Conservation (phyloP, 2,797 vertebrate species). For the Numenius phaeopus region DNA sequence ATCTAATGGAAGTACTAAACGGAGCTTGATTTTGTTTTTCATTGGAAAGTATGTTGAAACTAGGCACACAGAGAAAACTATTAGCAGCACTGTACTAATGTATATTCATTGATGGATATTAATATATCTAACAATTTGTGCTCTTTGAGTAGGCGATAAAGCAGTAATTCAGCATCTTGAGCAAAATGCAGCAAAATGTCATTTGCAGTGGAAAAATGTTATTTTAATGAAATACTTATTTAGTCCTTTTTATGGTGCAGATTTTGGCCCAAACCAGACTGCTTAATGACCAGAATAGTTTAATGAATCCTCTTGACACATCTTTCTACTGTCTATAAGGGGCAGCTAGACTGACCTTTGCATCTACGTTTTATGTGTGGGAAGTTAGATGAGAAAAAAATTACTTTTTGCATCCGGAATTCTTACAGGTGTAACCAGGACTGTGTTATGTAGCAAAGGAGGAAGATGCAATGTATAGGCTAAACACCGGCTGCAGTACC, state of each 20-base stretch:
- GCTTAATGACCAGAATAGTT: background rate
- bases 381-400: background rate
- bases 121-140: background rate
- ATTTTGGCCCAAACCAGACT: conserved; percentile 8
- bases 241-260: background rate
- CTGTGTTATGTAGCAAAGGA: background rate
- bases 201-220: background rate
- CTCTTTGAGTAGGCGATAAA: background rate
- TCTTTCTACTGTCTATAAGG: background rate
- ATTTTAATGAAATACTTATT: conserved; percentile 47
- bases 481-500: accelerated
- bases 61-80: background rate
- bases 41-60: background rate
- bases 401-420: background rate
- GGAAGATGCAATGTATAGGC: background rate
- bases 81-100: background rate
- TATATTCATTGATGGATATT: background rate
- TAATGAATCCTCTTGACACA: background rate
- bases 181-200: background rate
- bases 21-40: background rate
- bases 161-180: background rate
- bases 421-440: background rate
- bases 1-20: background rate
- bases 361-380: accelerated
- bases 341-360: background rate